Base-by-base conservation (phyloP, 1,140 invertebrate species). In the Drosophila lowei region DNA sequence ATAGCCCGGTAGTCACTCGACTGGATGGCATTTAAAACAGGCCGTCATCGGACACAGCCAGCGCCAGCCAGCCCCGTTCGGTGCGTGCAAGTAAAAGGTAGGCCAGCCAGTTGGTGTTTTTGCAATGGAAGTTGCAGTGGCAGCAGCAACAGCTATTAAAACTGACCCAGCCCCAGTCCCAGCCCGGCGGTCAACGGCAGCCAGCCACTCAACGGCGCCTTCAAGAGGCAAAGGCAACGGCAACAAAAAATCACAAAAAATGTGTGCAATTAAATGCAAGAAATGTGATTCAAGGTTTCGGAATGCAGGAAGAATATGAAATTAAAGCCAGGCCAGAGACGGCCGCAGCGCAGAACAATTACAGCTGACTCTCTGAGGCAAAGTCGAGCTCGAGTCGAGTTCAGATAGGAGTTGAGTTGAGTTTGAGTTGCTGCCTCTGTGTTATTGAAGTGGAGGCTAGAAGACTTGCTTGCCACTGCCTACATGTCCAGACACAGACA, bases 231-330 rank as follows among this genome's bases (percentile, higher is more conserved):
- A 16, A 3, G 3, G 63, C 65, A 61, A 77, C 25, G 6, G 25
- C 56, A 60, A 63, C 54, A 16, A 42, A 41, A 65, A 72, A 68
- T 64, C 59, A 34, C 49, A 68, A 77, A 73, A 77, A 83, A 75
- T 77, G 75, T 76, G 62, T 70, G 71, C 83, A 86, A 85, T 85
- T 86, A 88, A 86, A 88, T 79, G 83, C 83, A 86, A 86, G 83
- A 86, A 86, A 85, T 68, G 86, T 90, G 89, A 90, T 90, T 90
- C 89, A 90, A 90, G 89, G 89, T 89, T 90, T 90, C 89, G 89
- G 89, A 90, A 90, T 90, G 89, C 89, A 90, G 89, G 89, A 90
- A 90, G 89, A 90, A 77, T 90, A 90, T 90, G 72, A 83, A 90
- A 90, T 90, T 90, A 88, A 88, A 73, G 50, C 15, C 56, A 34